Evolutionary conservation across 2,113 vertebrate genomes (phyloP).

Genomic region (Anser cygnoides): DNA sequence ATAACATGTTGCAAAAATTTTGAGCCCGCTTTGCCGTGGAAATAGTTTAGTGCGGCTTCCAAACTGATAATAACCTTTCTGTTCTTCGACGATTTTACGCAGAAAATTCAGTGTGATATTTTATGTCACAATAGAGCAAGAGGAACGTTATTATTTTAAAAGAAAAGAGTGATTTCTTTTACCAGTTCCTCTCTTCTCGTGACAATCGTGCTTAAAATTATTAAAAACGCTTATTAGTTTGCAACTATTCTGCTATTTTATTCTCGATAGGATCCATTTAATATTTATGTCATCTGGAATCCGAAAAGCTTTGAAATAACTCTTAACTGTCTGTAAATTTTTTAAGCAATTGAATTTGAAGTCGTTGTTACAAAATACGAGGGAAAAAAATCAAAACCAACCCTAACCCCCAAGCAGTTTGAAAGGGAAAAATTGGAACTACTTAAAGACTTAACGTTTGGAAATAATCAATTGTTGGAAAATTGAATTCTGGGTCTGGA

Average conservation of each 20-base stretch:
- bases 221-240: not conserved
- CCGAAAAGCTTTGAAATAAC: not conserved
- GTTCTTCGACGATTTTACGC: not conserved
- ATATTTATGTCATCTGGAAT: not conserved
- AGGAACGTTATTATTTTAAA: not conserved
- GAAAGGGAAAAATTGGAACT: not conserved
- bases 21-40: not conserved
- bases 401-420: not conserved
- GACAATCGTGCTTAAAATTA: not conserved
- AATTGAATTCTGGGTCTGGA: conserved; percentile 28
- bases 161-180: accelerated
- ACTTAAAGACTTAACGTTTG: conserved; percentile 41
- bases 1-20: accelerated
- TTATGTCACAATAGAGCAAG: not conserved
- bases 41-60: not conserved
- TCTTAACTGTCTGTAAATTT: not conserved
- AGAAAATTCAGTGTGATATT: not conserved
- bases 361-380: not conserved
- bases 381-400: not conserved
- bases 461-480: conserved; percentile 59
- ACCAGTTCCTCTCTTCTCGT: not conserved
- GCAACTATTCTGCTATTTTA: not conserved
- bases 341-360: not conserved
- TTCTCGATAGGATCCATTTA: not conserved
- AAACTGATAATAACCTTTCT: not conserved